These are phyloP conservation scores for Drosophila mauritiana DNA, from an alignment of 1,140 invertebrate species.

Conservation along the genomic window DNA sequence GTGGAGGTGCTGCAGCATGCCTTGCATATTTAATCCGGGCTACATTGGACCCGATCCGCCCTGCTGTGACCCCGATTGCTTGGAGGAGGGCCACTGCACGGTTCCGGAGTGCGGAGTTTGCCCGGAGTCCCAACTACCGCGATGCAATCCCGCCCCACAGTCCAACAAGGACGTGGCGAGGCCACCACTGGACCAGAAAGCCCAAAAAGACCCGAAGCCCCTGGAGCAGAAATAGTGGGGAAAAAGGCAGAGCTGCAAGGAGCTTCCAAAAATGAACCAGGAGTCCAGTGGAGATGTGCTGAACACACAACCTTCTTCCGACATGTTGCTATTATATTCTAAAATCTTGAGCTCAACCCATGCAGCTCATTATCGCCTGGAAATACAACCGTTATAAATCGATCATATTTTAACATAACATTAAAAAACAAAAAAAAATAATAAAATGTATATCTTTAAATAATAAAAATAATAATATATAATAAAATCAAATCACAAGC, in stretches of 20 bases:
- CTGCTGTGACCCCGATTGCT: constrained; percentile 61
- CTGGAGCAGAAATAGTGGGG: neutral
- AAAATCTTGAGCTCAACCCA: no score
- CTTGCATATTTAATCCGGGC: constrained; percentile 64
- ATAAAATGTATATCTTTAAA: no score
- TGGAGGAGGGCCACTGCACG: constrained; percentile 22
- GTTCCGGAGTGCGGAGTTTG: constrained; percentile 52
- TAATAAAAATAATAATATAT: no score
- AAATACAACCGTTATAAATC: no score
- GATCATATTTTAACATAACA: no score
- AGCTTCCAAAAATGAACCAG: neutral
- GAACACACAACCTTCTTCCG: neutral
- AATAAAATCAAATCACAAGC: no score
- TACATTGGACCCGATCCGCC: constrained; percentile 66
- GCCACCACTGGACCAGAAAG: constrained; percentile 2
- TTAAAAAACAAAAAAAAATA: no score
- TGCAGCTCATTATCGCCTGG: neutral
- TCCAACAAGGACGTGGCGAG: constrained; percentile 8
- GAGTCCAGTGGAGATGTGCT: neutral
- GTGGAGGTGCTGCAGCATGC: constrained; percentile 43
- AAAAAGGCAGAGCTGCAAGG: neutral
- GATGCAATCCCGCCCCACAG: constrained; percentile 13
- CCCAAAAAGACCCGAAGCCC: neutral
- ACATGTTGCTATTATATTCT: no score
- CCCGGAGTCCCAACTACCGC: constrained; percentile 26